A percentile compares a stretch with the other conserved stretches of the same genome.
phyloP scores from a whole-genome alignment of 2,113 vertebrate species.

The cattle (Bos taurus) region ARS-UCD2.0 NC_037336.1:6408001-6408500 shows the following conservation, averaged over 20 bases:
- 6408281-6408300: neutral
- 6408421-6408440: neutral
- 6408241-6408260: neutral
- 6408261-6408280: neutral
- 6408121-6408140: fast-evolving
- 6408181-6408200: neutral
- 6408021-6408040: neutral
- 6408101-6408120: neutral
- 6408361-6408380: neutral
- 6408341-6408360: neutral
- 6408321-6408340: neutral
- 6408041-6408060: neutral
- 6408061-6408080: neutral
- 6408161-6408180: neutral
- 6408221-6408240: neutral
- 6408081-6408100: neutral
- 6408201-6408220: neutral
- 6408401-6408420: neutral
- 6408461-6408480: neutral
- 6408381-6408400: neutral
- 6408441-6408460: neutral
- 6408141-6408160: neutral
- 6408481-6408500: neutral
- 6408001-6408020: neutral
- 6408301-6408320: neutral